Evolutionary conservation across 2,888 invertebrate species (phyloP), one percentile per base, ranked within the genome.

Genomic region (Cacoxenus indagator): DNA sequence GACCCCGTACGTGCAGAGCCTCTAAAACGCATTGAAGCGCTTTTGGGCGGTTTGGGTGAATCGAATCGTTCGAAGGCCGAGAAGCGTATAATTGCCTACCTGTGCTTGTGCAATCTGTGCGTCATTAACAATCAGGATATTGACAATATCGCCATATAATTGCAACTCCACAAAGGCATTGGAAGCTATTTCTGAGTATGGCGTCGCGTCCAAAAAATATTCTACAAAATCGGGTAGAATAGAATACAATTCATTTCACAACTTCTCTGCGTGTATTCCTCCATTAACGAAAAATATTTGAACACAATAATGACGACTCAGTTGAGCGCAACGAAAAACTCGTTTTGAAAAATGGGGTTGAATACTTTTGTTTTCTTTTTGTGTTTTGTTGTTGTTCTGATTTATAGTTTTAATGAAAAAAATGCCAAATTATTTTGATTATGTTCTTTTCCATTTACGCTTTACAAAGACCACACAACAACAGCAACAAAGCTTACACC

Each of bases 21-120:
- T 1, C 64, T 84, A 68, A 83, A 78, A 59, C 77, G 84, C 17
- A 85, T 85, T 45, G 87, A 86, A 29, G 75, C 77, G 0, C 67
- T 85, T 31, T 70, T 85, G 0, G 79, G 83, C 43, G 86, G 86
- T 19, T 72, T 86, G 55, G 87, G 81, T 48, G 72, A 74, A 9
- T 45, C 65, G 2, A 85, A 86, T 69, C 83, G 85, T 1, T 31
- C n/a, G 1, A 85, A 78, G 62, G 87, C 87, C 14, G 87, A 85
- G 59, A 84, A 83, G 59, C 80, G 86, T 46, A 82, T 85, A 57
- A 70, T 86, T 6, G 81, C 81, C 22, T 87, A 82, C 72, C 76
- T 85, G 43, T 85, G 85, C 71, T 83, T 85, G 67, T 87, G 87
- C 31, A 84, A 84, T 67, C 54, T 87, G 31, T 82, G 78, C 8